Base-by-base conservation (phyloP, 2,113 vertebrate species). In the Mus pahari region DNA sequence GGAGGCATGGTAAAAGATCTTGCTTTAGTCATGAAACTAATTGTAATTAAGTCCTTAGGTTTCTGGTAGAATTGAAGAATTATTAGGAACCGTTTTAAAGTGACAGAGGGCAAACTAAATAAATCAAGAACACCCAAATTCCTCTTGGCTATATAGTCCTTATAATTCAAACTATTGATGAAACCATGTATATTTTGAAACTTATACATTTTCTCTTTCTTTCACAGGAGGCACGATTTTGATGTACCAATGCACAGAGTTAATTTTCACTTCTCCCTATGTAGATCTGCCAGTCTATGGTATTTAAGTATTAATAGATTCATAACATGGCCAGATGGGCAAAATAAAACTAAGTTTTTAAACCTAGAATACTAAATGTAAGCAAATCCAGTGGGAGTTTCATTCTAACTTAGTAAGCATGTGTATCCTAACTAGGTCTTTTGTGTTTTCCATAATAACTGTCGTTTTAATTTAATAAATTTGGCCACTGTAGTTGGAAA, bases 401-500 rank as follows among this genome's bases (percentile, higher is more conserved):
- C 24, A 77, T 31, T 53, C 68, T 87, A 11, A 0, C 42, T 66
- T 81, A 53, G 20, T 78, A 86, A 7, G 83, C 42, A 88, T 45
- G 74, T 60, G 8, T 71, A 91, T 58, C 50, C 70, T 83, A 86
- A 84, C 3, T 24, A 78, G 7, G 17, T 11, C 26, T 89, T 94
- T 48, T 89, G 73, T 36, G 26, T 7, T 89, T 91, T 68, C 36
- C 62, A 60, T 83, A 9, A 68, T 42, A 68, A 84, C 3, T 53
- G 31, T 42, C 83, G 12, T 90, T 89, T 55, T 73, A 86, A 45
- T 82, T 92, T 95, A 78, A 74, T 83, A 96, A 74, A 55, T 78
- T 66, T 87, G 3, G 36, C 74, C 74, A 14, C 48, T 87, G 1
- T 9, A 74, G 39, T 84, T 87, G 55, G 39, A 83, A 94, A 89